Percentiles rank a stretch among this genome's conserved stretches.
Evolutionary conservation across 2,797 vertebrate genomes (phyloP).

Genomic region (Bovichtus diacanthus): DNA sequence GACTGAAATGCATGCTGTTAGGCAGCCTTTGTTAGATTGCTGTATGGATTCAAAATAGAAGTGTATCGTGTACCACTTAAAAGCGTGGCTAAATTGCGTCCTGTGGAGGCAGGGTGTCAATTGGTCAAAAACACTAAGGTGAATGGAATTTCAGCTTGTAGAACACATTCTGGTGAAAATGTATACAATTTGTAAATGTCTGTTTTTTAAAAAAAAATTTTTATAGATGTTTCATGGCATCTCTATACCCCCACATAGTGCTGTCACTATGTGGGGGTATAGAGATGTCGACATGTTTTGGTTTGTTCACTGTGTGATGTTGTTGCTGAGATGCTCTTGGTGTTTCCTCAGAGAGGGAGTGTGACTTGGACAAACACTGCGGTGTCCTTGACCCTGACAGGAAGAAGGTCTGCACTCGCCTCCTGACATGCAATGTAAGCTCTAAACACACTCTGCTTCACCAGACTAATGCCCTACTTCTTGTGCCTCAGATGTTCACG

Average conservation of each 20-base stretch:
- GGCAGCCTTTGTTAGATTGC: neutral
- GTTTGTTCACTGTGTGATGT: neutral
- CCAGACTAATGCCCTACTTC: neutral
- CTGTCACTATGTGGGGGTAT: neutral
- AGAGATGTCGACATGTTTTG: neutral
- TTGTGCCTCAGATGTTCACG: neutral
- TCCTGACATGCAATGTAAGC: slow-evolving; percentile 95
- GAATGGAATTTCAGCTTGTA: neutral
- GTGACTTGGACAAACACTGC: slow-evolving; percentile 94
- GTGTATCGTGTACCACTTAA: neutral
- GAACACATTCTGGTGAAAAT: neutral
- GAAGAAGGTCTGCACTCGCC: slow-evolving; percentile 94
- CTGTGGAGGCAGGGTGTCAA: neutral
- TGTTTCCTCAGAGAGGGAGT: slow-evolving; percentile 89
- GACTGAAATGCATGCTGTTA: neutral
- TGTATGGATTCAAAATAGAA: neutral
- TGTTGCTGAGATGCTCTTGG: slow-evolving; percentile 29
- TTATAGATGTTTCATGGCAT: too few relatives aligned
- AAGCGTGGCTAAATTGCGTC: neutral
- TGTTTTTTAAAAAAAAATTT: too few relatives aligned
- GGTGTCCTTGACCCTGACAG: slow-evolving; percentile 93
- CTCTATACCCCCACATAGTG: too few relatives aligned
- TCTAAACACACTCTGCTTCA: neutral
- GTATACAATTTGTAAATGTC: neutral
- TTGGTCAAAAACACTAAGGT: neutral